Base-by-base conservation (phyloP, 2,797 vertebrate species). In the Xerus rutilus region DNA sequence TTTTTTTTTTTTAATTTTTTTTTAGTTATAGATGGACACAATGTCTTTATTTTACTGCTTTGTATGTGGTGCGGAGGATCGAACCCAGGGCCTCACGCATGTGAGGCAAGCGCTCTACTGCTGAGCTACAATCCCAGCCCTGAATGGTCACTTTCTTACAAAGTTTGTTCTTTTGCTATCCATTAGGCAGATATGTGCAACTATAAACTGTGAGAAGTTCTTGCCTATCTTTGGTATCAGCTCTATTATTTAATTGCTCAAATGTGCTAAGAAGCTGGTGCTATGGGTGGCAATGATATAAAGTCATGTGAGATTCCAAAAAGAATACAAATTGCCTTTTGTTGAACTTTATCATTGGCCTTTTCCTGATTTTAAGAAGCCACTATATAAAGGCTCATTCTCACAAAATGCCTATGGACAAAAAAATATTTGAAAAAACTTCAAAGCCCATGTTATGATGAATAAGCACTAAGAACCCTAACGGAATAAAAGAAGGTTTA, bases 351-450 rank as follows among this genome's bases (percentile, higher is more conserved):
- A 70, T 83, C 25, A 13, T 32, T 57, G 20, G 20, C 11, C 47
- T 77, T 96, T 82, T n/a, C 69, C 93, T 65, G 62, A 64, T 90
- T 86, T 83, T 87, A 76, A 91, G n/a, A 70, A 86, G 64, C 73
- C 1, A 72, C 64, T 18, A 86, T 76, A 47, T 90, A 72, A 93
- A 93, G 65, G 18, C 10, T 92, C 21, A 83, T 82, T 86, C 64
- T 93, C 45, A 90, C 21, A 59, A 86, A 85, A 90, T 76, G 82
- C 52, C 69, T 65, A 57, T 35, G 64, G 54, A 86, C 45, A 69
- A 28, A 9, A 65, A 92, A 82, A 86, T 9, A 82, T 77, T 86
- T 83, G 62, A 83, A 90, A 89, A 52, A 81, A 82, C 62, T 76
- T 88, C 64, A 86, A 57, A 70, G 77, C 62, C 77, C 15, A 35